Conservation (phyloP, 2,113 vertebrate species). For the Trinectes maculatus region DNA sequence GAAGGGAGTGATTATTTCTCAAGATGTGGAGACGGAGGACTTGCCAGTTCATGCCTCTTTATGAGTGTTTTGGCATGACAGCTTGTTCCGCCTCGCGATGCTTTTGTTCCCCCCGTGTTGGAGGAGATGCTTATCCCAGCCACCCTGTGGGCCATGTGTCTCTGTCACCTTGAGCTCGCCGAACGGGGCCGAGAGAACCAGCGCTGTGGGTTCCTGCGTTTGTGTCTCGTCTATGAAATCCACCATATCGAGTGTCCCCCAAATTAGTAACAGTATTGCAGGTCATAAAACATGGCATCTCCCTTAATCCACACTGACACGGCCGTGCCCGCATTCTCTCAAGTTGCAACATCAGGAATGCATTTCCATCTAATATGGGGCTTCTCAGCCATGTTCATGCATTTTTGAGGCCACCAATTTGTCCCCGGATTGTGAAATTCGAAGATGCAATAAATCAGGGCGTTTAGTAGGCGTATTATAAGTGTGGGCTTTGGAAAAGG, state of each 20-base stretch:
- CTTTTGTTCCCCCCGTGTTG: constrained; percentile 70
- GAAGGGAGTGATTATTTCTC: constrained; percentile 81
- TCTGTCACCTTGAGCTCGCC: constrained; percentile 66
- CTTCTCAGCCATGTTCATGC: constrained; percentile 62
- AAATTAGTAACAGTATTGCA: constrained; percentile 74
- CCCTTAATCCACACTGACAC: constrained; percentile 68
- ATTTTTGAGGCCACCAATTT: constrained; percentile 76
- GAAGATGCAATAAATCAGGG: constrained; percentile 76
- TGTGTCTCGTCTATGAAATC: constrained; percentile 60
- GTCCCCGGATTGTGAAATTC: constrained; percentile 77
- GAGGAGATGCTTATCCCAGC: constrained; percentile 60
- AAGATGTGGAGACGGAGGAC: constrained; percentile 76
- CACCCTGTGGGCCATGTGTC: constrained; percentile 51
- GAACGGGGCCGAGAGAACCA: constrained; percentile 12
- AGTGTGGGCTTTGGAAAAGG: constrained; percentile 65
- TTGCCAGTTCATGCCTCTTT: constrained; percentile 77
- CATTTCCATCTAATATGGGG: constrained; percentile 63
- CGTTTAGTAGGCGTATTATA: constrained; percentile 59
- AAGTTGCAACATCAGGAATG: constrained; percentile 73
- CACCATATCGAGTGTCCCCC: constrained; percentile 68
- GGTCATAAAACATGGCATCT: constrained; percentile 68
- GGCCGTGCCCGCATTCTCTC: constrained; percentile 56
- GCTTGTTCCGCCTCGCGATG: constrained; percentile 61
- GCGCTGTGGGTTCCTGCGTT: constrained; percentile 52
- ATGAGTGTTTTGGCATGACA: constrained; percentile 74